Evolutionary conservation across 2,888 invertebrate genomes (phyloP).

Genomic region (Zootermopsis nevadensis): DNA sequence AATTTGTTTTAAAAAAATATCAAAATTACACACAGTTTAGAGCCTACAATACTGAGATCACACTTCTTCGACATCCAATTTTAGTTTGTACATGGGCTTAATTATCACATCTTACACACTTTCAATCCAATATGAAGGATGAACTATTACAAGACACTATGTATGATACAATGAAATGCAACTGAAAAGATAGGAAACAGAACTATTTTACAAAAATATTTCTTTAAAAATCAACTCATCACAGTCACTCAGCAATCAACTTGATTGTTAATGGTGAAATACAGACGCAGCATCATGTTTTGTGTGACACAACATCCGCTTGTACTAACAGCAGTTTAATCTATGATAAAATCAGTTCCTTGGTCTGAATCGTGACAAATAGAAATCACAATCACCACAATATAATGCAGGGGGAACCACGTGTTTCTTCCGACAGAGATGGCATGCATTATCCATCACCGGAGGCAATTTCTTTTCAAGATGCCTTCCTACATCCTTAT

Average conservation of each 20-base stretch:
- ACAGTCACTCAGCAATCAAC: conserved; percentile 17
- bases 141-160: conserved; percentile 11
- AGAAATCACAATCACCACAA: conserved; percentile 92
- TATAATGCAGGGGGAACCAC: conserved; percentile 83
- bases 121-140: conserved; percentile 2
- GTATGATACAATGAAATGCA: not conserved
- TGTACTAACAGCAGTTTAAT: not conserved
- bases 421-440: conserved; percentile 87
- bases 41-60: conserved; percentile 17
- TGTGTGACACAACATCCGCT: not conserved
- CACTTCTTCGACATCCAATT: not conserved
- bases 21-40: conserved; percentile 21
- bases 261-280: conserved; percentile 24
- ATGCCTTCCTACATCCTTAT: conserved; percentile 7
- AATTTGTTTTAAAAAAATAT: conserved; percentile 28
- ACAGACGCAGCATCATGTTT: not conserved
- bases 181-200: conserved; percentile 3
- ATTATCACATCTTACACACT: not conserved
- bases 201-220: not conserved
- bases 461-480: conserved; percentile 65
- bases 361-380: conserved; percentile 86
- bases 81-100: not conserved
- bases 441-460: conserved; percentile 74
- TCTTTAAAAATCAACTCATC: not conserved
- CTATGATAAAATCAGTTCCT: conserved; percentile 63